These are phyloP conservation scores for Quiscalus mexicanus DNA, from an alignment of 2,113 vertebrate genomes.

Conservation along the genomic window DNA sequence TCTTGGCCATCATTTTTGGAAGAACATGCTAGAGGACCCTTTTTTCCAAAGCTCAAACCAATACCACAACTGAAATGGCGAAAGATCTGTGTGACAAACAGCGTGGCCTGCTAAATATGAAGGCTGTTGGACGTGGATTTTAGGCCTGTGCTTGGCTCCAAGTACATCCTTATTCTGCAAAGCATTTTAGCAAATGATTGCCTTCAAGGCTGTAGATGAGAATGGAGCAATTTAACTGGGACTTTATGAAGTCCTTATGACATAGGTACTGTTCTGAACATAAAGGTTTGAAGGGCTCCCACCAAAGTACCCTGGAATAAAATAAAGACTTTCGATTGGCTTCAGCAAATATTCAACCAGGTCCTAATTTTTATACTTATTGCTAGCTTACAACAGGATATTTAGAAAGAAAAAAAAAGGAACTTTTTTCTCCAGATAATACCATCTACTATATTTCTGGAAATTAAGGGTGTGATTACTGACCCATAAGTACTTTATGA, in stretches of 20 bases:
- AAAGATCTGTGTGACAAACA: neutral
- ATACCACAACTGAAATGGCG: neutral
- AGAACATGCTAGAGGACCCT: neutral
- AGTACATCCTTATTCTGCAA: neutral
- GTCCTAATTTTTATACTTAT: neutral
- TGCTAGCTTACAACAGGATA: neutral
- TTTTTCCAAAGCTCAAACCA: neutral
- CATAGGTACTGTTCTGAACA: neutral
- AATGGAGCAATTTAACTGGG: neutral
- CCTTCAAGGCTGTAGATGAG: neutral
- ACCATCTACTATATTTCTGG: constrained; percentile 5
- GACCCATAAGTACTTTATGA: constrained; percentile 40
- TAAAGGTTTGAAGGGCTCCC: neutral
- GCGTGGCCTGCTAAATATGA: neutral
- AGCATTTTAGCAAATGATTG: neutral
- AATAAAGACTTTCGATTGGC: neutral
- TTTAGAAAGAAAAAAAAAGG: constrained; percentile 13
- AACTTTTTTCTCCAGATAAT: neutral
- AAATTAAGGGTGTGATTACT: constrained; percentile 32
- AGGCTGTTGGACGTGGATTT: neutral
- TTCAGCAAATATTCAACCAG: neutral
- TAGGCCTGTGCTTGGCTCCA: neutral
- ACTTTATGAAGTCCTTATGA: neutral
- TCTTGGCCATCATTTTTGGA: neutral
- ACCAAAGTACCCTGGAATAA: neutral